A percentile compares a stretch with the other conserved stretches of the same genome.
Evolutionary conservation across 1,140 invertebrate genomes (phyloP).

Genomic region (Octopus sinensis): DNA sequence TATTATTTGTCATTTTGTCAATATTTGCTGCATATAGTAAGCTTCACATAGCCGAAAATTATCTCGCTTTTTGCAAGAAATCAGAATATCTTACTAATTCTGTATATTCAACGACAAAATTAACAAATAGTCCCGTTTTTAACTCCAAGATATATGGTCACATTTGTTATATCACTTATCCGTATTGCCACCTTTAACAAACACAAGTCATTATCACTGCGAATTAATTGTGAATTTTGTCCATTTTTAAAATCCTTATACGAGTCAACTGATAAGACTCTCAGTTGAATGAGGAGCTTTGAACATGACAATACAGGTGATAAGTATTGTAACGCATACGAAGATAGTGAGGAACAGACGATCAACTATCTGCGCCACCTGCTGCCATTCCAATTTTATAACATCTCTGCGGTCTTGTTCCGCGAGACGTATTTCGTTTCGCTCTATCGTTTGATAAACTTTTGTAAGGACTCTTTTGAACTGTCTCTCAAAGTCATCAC

Average conservation of each 20-base stretch:
- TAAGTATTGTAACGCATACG: conserved; percentile 13
- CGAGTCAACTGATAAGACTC: conserved; percentile 4
- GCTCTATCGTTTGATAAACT: conserved; percentile 20
- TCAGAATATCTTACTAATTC: too few species aligned
- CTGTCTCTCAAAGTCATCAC: conserved; percentile 17
- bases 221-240: too few species aligned
- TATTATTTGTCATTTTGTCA: too few species aligned
- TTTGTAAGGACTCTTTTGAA: conserved; percentile 18
- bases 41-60: too few species aligned
- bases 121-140: too few species aligned
- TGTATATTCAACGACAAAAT: too few species aligned
- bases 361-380: conserved; percentile 19
- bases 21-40: too few species aligned
- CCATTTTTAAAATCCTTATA: neutral
- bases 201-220: too few species aligned
- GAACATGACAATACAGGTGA: conserved; percentile 14
- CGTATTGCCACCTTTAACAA: too few species aligned
- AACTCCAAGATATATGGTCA: too few species aligned
- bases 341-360: conserved; percentile 17
- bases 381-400: conserved; percentile 21
- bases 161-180: too few species aligned
- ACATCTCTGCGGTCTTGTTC: conserved; percentile 17
- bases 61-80: too few species aligned
- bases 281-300: conserved; percentile 16
- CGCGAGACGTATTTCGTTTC: conserved; percentile 19